Evolutionary conservation across 1,140 invertebrate genomes (phyloP).

Genomic region (Drosophila kohkoa): DNA sequence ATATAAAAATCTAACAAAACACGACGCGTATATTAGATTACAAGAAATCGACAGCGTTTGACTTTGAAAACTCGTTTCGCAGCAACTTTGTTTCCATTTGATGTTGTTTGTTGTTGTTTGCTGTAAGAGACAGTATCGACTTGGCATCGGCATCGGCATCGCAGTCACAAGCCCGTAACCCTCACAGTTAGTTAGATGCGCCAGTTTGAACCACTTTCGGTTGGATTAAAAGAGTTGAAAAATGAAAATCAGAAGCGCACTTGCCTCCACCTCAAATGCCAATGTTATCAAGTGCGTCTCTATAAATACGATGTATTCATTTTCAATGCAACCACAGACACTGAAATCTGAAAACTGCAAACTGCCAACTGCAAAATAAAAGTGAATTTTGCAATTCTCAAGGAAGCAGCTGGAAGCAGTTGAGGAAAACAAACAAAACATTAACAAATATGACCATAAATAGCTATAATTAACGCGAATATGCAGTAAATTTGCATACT

Average conservation of each 20-base stretch:
- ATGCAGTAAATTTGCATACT: slow-evolving; percentile 24
- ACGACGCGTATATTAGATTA: slow-evolving; percentile 60
- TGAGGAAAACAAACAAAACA: slow-evolving; percentile 45
- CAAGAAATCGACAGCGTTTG: slow-evolving; percentile 50
- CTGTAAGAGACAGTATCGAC: slow-evolving; percentile 28
- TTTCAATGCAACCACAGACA: slow-evolving; percentile 56
- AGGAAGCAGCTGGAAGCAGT: slow-evolving; percentile 36
- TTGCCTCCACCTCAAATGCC: background rate
- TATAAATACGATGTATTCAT: slow-evolving; percentile 31
- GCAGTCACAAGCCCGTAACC: slow-evolving; percentile 45
- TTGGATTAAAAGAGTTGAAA: slow-evolving; percentile 73
- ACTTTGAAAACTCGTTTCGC: slow-evolving; percentile 64
- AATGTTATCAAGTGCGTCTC: background rate
- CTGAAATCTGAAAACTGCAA: slow-evolving; percentile 18
- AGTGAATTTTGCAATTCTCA: slow-evolving; percentile 29
- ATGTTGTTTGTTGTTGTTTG: slow-evolving; percentile 25
- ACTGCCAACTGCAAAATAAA: background rate
- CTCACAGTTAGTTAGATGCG: slow-evolving; percentile 66
- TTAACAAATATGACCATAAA: slow-evolving; percentile 39
- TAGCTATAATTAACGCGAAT: slow-evolving; percentile 26
- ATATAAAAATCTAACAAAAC: slow-evolving; percentile 23
- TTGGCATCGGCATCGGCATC: slow-evolving; percentile 17
- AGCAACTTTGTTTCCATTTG: slow-evolving; percentile 37
- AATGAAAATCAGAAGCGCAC: slow-evolving; percentile 13
- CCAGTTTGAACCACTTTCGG: slow-evolving; percentile 76